Evolutionary conservation across 2,888 invertebrate species (phyloP).

Genomic region (Spicauda simplicius): DNA sequence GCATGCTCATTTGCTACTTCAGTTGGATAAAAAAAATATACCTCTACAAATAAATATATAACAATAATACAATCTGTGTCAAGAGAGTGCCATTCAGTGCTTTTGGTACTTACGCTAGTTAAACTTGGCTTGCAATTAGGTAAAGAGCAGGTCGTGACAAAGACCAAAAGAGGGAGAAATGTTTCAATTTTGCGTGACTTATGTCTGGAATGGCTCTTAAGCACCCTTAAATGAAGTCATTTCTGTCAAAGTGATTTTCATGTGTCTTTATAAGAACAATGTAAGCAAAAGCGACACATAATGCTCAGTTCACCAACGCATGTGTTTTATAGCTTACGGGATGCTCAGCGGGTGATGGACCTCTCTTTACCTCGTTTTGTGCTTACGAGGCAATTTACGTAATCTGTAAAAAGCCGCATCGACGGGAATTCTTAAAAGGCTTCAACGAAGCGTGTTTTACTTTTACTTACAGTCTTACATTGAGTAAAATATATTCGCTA

Average conservation of each 20-base stretch:
- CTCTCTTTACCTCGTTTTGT: slow-evolving; percentile 38
- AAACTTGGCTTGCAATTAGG: no score
- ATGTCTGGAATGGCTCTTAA: slow-evolving; percentile 1
- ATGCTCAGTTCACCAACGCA: slow-evolving; percentile 33
- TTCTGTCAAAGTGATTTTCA: slow-evolving; percentile 10
- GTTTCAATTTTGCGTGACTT: not conserved
- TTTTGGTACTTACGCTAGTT: no score
- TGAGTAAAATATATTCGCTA: not conserved
- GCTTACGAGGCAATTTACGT: slow-evolving; percentile 44
- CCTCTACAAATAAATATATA: no score
- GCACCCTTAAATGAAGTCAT: not conserved
- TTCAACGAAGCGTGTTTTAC: slow-evolving; percentile 29
- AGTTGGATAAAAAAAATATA: no score
- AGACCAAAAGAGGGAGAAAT: not conserved
- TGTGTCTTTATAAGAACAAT: slow-evolving; percentile 17
- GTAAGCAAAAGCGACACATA: slow-evolving; percentile 25
- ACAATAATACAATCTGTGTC: no score
- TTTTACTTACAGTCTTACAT: slow-evolving; percentile 29
- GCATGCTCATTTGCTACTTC: no score
- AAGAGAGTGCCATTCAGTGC: no score
- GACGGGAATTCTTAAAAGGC: slow-evolving; percentile 41
- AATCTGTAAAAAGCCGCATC: slow-evolving; percentile 43
- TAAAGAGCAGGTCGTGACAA: not conserved
- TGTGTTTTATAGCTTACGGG: slow-evolving; percentile 38
- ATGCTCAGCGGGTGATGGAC: slow-evolving; percentile 35